Conservation (phyloP, 2,888 invertebrate genomes). For the Sphecodes monilicornis region DNA sequence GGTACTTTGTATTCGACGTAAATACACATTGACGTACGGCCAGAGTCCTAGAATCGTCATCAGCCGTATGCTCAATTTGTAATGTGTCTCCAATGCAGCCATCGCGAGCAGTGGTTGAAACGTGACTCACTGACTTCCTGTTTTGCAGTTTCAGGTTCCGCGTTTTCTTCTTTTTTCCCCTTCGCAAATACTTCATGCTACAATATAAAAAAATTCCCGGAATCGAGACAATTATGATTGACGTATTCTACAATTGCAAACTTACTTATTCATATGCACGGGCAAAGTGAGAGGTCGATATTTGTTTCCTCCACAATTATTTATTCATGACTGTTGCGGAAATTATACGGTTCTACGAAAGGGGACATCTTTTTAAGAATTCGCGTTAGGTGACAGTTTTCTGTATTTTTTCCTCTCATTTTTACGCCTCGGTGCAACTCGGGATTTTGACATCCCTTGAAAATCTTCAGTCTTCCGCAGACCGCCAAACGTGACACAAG, state of each 20-base stretch:
- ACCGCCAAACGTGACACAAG: neutral
- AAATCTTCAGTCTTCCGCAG: neutral
- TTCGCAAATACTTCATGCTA: neutral
- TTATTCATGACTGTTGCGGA: neutral
- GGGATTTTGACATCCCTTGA: neutral
- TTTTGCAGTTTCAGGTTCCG: neutral
- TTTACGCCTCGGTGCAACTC: neutral
- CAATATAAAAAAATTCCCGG: too few species aligned
- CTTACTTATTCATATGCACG: neutral
- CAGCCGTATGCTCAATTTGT: neutral
- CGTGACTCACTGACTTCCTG: neutral
- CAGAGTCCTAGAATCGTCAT: neutral
- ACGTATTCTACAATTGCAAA: neutral
- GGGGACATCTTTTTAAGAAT: neutral
- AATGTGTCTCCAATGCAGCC: neutral
- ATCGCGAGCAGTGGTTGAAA: neutral
- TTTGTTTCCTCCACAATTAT: neutral
- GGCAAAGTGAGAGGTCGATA: neutral
- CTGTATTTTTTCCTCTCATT: neutral
- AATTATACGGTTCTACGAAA: neutral
- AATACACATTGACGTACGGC: neutral
- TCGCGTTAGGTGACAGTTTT: neutral
- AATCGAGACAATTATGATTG: neutral
- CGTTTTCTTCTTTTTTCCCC: neutral
- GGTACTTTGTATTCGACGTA: neutral